A percentile compares a stretch with the other conserved stretches of the same genome.
phyloP scores from a whole-genome alignment of 1,140 invertebrate species.

The Chymomyza costata region DNA sequence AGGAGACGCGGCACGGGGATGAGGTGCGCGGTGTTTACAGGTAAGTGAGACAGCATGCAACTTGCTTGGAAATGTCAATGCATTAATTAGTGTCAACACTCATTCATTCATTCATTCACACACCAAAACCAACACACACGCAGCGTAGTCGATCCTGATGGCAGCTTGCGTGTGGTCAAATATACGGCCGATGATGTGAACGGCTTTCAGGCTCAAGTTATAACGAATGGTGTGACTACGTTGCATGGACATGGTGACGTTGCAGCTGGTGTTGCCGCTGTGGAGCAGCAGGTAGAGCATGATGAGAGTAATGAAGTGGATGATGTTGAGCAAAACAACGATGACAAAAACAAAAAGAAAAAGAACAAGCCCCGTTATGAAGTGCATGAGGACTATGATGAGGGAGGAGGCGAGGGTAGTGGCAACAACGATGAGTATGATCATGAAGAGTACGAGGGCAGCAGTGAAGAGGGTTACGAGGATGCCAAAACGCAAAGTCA shows the following conservation, averaged over 20 bases:
- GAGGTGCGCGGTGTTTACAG: slow-evolving; percentile 82
- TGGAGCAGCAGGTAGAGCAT: slow-evolving; percentile 40
- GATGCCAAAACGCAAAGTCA: slow-evolving; percentile 47
- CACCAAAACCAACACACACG: slow-evolving; percentile 12
- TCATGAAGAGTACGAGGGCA: slow-evolving; percentile 59
- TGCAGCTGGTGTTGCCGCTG: slow-evolving; percentile 5
- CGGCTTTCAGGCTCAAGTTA: slow-evolving; percentile 77
- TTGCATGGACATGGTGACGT: slow-evolving; percentile 51
- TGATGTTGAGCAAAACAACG: slow-evolving; percentile 9
- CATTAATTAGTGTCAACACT: slow-evolving; percentile 41
- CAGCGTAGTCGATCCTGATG: slow-evolving; percentile 77
- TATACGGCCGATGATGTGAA: slow-evolving; percentile 77
- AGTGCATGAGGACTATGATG: slow-evolving; percentile 15
- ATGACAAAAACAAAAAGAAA: slow-evolving; percentile 27
- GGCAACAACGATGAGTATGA: slow-evolving; percentile 36
- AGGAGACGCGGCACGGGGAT: slow-evolving; percentile 82
- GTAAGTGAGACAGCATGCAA: slow-evolving; percentile 63
- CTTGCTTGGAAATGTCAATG: slow-evolving; percentile 18
- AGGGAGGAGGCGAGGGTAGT: slow-evolving; percentile 20
- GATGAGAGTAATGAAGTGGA: slow-evolving; percentile 23
- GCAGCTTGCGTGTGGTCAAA: slow-evolving; percentile 76
- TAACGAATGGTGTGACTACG: slow-evolving; percentile 60
- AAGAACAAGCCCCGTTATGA: too few species aligned
- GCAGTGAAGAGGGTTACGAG: slow-evolving; percentile 65
- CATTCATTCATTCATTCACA: slow-evolving; percentile 11